Percentiles rank a stretch among this genome's conserved stretches.
These are phyloP conservation scores for Percina caprodes DNA, from an alignment of 2,113 vertebrate species.

Conservation along the genomic window DNA sequence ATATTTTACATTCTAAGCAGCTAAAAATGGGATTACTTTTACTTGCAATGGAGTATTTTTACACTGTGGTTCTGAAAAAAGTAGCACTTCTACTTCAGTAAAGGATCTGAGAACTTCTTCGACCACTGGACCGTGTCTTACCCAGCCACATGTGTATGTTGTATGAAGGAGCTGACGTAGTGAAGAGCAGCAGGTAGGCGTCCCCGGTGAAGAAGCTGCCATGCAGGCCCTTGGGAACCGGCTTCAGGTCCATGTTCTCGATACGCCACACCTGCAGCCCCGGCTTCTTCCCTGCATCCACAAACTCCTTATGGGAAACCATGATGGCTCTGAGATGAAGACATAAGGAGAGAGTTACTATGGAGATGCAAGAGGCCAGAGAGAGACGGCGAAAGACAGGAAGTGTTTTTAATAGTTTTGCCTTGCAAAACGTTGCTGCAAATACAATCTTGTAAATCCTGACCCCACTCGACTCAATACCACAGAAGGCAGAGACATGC, in stretches of 20 bases:
- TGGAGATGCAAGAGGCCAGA: not conserved
- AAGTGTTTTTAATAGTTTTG: constrained; percentile 38
- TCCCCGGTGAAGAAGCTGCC: constrained; percentile 85
- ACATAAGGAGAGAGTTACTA: not conserved
- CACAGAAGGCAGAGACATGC: not conserved
- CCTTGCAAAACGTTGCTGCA: constrained; percentile 24
- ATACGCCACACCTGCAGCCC: constrained; percentile 87
- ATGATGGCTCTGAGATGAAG: constrained; percentile 73
- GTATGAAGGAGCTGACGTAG: constrained; percentile 77
- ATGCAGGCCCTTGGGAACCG: constrained; percentile 76
- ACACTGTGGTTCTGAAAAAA: no score
- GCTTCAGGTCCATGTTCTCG: constrained; percentile 84
- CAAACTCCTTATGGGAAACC: constrained; percentile 86
- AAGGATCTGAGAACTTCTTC: no score
- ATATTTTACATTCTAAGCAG: not conserved
- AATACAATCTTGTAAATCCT: not conserved
- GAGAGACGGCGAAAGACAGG: not conserved
- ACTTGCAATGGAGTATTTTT: no score
- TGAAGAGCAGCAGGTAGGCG: constrained; percentile 83
- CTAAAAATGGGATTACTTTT: not conserved
- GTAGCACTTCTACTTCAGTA: no score
- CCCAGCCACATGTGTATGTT: constrained; percentile 86
- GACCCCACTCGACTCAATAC: not conserved
- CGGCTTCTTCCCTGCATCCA: constrained; percentile 77
- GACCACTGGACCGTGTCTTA: constrained; percentile 51